phyloP scores from a whole-genome alignment of 2,888 invertebrate genomes.

The Eretmocerus hayati region DNA sequence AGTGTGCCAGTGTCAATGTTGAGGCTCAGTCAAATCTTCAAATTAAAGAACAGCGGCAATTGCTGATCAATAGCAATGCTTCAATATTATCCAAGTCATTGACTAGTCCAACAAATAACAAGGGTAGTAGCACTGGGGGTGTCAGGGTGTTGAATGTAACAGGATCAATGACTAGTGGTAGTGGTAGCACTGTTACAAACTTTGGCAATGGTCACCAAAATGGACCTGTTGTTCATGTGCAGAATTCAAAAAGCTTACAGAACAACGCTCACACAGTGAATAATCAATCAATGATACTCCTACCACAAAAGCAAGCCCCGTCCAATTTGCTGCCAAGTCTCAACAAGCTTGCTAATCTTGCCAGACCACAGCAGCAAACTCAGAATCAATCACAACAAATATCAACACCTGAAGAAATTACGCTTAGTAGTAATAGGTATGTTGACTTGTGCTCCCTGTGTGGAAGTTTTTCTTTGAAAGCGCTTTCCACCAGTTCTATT shows the following conservation, averaged over 20 bases:
- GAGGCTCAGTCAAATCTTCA: conserved; percentile 32
- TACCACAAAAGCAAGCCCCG: conserved; percentile 43
- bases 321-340: conserved; percentile 41
- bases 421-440: conserved; percentile 58
- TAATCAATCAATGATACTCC: conserved; percentile 39
- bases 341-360: conserved; percentile 40
- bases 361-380: conserved; percentile 40
- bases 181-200: conserved; percentile 31
- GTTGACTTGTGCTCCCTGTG: no score
- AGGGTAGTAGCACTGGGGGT: conserved; percentile 28
- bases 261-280: conserved; percentile 35
- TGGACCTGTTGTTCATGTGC: conserved; percentile 32
- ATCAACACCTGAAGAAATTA: conserved; percentile 47
- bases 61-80: conserved; percentile 31
- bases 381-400: conserved; percentile 39
- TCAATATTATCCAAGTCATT: conserved; percentile 43
- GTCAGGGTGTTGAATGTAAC: conserved; percentile 30
- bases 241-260: conserved; percentile 35
- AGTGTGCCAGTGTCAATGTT: conserved; percentile 28
- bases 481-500: no score
- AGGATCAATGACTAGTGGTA: conserved; percentile 7
- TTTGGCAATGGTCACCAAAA: conserved; percentile 44
- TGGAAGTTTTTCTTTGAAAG: no score
- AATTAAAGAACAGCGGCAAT: conserved; percentile 32
- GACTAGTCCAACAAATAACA: conserved; percentile 43